Evolutionary conservation across 2,888 invertebrate species (phyloP).

Genomic region (Zaprionus obscuricornis): DNA sequence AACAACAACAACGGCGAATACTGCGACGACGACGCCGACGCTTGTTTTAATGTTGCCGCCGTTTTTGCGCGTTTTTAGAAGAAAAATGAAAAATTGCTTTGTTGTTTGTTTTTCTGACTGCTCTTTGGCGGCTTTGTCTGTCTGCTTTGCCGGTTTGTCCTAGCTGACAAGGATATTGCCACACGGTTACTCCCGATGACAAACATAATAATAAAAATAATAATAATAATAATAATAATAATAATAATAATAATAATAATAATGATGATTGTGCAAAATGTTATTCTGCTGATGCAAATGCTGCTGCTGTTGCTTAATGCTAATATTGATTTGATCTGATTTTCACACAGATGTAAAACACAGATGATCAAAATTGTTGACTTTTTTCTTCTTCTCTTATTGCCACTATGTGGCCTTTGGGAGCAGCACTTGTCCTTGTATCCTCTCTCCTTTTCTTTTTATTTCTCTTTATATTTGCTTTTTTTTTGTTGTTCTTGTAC

Average conservation of each 20-base stretch:
- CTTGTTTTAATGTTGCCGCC: conserved; percentile 67
- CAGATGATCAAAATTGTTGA: conserved; percentile 51
- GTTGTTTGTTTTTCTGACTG: conserved; percentile 58
- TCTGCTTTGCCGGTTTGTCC: no score
- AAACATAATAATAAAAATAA: conserved; percentile 37
- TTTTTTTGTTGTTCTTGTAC: conserved; percentile 4
- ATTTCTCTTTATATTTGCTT: background rate
- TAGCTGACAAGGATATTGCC: conserved; percentile 32
- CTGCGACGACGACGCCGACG: conserved; percentile 40
- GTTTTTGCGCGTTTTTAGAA: conserved; percentile 71
- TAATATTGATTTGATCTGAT: conserved; percentile 67
- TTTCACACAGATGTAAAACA: conserved; percentile 64
- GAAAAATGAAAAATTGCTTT: conserved; percentile 77
- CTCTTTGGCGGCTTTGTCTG: conserved; percentile 20
- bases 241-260: conserved; percentile 34
- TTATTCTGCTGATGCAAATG: conserved; percentile 7
- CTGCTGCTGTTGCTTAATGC: background rate
- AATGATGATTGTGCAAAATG: conserved; percentile 58
- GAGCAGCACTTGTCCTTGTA: background rate
- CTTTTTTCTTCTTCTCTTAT: background rate
- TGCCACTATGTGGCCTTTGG: background rate
- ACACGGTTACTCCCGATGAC: conserved; percentile 23
- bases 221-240: conserved; percentile 30
- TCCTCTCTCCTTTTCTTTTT: background rate
- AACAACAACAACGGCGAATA: background rate